Evolutionary conservation across 1,140 invertebrate genomes (phyloP), one percentile per base, ranked within the genome.

Genomic region (Idris sp.): DNA sequence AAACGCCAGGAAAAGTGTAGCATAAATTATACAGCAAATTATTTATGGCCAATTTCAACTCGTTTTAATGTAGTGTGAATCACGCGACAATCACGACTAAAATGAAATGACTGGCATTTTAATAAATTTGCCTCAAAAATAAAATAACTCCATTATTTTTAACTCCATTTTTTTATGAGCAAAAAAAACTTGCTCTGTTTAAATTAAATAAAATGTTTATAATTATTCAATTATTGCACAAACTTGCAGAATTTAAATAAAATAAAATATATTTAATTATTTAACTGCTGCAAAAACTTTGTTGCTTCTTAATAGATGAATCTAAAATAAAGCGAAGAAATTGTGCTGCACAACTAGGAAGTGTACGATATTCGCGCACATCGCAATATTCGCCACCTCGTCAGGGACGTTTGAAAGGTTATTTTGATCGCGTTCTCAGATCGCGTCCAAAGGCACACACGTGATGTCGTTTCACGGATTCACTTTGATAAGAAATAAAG

Each of bases 341-440:
- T 53, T 40, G 43, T 38, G 26, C 16, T 61, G 40, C 48, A 38
- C 67, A 76, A 84, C 80, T 80, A 84, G 84, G 84, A 84, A 85
- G 82, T n/a, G n/a, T 83, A 79, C 80, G 75, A 79, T 83, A 80
- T 82, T 83, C 79, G 59, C 79, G 78, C n/a, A 79, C 79, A 74
- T 80, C 69, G 79, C 79, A 83, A 81, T 77, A 81, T 84, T 83
- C 78, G 58, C 75, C 82, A 82, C 72, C 76, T 83, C 80, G 81
- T 84, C 83, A 84, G 84, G 81, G 82, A 80, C 83, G 74, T 82
- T 83, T 74, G 67, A 81, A 78, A 75, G 79, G 79, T 85, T 85
- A 84, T 85, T 85, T 84, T 81, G 78, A 84, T 65, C 14, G 65
- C 51, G 43, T 67, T 68, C 28, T 14, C 53, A 14, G 33, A 54